Conservation (phyloP, 1,140 invertebrate species). For the Panulirus ornatus region DNA sequence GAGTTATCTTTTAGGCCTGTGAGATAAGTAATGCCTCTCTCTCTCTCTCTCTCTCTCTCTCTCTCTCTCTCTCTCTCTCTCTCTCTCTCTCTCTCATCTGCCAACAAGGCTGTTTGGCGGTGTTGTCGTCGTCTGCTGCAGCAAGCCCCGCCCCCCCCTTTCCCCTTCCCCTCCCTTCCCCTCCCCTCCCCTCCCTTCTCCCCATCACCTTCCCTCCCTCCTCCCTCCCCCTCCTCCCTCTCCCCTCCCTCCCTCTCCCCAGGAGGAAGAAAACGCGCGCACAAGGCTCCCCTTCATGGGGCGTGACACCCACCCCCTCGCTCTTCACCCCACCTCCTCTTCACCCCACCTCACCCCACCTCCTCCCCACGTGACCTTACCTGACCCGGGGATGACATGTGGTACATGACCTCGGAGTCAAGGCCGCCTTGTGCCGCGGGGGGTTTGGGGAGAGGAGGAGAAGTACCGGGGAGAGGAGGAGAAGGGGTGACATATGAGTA, state of each 20-base stretch:
- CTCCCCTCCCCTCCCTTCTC: background rate
- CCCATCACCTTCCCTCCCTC: background rate
- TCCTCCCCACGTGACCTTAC: background rate
- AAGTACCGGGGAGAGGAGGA: background rate
- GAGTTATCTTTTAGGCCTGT: too few relatives aligned
- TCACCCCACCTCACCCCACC: background rate
- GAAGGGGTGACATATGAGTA: too few relatives aligned
- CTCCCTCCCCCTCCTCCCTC: too few relatives aligned
- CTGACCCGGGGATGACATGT: background rate
- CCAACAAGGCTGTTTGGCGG: too few relatives aligned
- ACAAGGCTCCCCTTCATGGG: too few relatives aligned
- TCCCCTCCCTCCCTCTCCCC: background rate
- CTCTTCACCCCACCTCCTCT: too few relatives aligned
- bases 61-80: slow-evolving; percentile 25
- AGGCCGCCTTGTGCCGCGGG: background rate
- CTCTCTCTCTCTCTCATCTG: slow-evolving; percentile 11
- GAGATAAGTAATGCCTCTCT: too few relatives aligned
- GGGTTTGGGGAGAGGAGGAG: background rate
- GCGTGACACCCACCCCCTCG: too few relatives aligned
- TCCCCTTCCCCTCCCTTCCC: background rate
- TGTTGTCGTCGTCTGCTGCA: too few relatives aligned
- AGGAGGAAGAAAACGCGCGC: too few relatives aligned
- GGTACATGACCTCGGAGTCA: background rate
- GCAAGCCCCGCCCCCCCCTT: background rate
- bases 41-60: too few relatives aligned